Evolutionary conservation across 2,797 vertebrate genomes (phyloP), one percentile per base, ranked within the genome.

Genomic region (Lithobates sylvaticus): DNA sequence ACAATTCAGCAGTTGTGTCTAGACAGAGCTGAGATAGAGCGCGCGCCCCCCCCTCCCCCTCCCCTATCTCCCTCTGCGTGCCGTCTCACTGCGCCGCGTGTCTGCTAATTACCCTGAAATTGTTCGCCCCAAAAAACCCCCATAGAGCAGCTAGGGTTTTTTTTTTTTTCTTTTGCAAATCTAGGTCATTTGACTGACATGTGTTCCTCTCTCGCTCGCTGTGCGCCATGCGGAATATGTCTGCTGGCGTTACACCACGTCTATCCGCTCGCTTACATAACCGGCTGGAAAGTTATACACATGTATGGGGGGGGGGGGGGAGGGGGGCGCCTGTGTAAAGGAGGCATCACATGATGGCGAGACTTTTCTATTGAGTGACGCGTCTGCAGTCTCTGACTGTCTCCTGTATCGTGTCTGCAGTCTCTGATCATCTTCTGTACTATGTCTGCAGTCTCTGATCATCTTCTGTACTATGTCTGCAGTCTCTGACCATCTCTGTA

Each of bases 171-270:
- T 74, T 75, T 68, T 86, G 88, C 80, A 91, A 91, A 93, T 91
- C 85, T 93, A 92, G 92, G 92, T 92, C 91, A 91, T 91, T 93
- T 93, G 91, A 92, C 91, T 92, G 93, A 90, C 88, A 71, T 39
- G 0, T 90, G 84, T 90, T 89, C 89, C 89, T 89, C 90, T 85
- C 47, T 65, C 84, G 84, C 83, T 71, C 34, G 54, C 80, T 68
- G 58, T 73, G 61, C 75, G 27, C 68, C 61, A 76, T 81, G 65
- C 50, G 44, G 77, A 67, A 58, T 42, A 76, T 68, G 36, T 81
- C 84, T 76, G 72, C 58, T 23, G 61, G 39, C 50, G 50, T 54
- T 54, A 54, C 16, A 18, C 12, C 13, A 16, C 44, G 44, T 16
- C 50, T 18, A 54, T 54, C 16, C 5, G 50, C 32, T 86, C 47